These are phyloP conservation scores for Amphiprion clarkii DNA, from an alignment of 2,797 vertebrate species.

Conservation along the genomic window DNA sequence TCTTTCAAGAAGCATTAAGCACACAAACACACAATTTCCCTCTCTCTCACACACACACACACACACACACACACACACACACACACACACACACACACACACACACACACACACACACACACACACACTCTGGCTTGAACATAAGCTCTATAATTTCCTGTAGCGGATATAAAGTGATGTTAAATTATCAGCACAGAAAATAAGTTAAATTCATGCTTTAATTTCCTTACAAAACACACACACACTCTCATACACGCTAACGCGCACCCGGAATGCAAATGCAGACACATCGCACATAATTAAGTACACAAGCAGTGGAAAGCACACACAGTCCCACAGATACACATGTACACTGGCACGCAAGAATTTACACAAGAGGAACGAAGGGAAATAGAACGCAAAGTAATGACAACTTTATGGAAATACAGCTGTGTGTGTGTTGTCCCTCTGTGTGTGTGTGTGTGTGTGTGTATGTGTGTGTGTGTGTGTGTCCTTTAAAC, in stretches of 20 bases:
- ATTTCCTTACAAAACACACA: constrained; percentile 72
- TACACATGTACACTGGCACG: constrained; percentile 30
- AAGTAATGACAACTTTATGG: constrained; percentile 71
- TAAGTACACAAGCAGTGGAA: constrained; percentile 45
- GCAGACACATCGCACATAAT: constrained; percentile 48
- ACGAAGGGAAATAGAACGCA: constrained; percentile 49
- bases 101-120: constrained; percentile 18
- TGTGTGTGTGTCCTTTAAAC: constrained; percentile 60
- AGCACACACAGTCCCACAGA: constrained; percentile 28
- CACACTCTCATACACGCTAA: constrained; percentile 23
- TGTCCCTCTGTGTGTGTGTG: neutral
- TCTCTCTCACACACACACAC: constrained; percentile 18
- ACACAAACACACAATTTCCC: constrained; percentile 16
- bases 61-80: constrained; percentile 26
- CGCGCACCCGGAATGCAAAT: constrained; percentile 48
- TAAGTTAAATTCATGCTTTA: constrained; percentile 75
- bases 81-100: constrained; percentile 12
- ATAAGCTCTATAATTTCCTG: constrained; percentile 79
- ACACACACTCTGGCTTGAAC: constrained; percentile 14
- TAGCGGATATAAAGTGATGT: constrained; percentile 74
- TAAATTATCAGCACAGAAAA: constrained; percentile 77
- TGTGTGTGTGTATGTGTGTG: constrained; percentile 19
- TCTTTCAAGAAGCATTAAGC: constrained; percentile 26
- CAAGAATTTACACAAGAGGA: constrained; percentile 35
- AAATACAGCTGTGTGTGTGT: constrained; percentile 49